Conservation (phyloP, 2,888 invertebrate species). For the Eupithecia dodoneata region DNA sequence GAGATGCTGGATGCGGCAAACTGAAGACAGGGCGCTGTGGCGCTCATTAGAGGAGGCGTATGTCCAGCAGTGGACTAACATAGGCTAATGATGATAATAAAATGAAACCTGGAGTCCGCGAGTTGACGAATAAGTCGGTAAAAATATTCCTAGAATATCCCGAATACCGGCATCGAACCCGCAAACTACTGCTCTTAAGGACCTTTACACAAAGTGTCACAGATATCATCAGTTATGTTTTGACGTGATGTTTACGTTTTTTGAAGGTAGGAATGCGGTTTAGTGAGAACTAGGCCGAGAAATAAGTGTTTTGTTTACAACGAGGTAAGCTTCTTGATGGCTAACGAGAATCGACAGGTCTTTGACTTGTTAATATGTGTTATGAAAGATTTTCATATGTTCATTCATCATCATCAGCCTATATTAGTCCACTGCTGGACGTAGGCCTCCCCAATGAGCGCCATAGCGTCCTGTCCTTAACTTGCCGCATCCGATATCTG, state of each 20-base stretch:
- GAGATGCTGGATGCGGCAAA: no score
- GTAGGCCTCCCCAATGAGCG: no score
- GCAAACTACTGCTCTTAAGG: neutral
- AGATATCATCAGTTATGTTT: neutral
- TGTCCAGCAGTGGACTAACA: no score
- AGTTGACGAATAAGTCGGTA: no score
- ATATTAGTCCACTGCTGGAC: neutral
- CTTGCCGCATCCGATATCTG: no score
- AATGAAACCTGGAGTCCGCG: no score
- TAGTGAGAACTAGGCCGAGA: slow-evolving; percentile 5
- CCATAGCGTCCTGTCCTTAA: no score
- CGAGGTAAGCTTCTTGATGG: neutral
- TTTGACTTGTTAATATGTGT: slow-evolving; percentile 1
- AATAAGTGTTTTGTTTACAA: slow-evolving; percentile 8
- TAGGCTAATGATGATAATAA: no score
- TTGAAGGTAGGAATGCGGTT: neutral
- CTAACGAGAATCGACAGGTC: neutral
- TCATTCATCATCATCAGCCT: neutral
- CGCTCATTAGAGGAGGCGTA: no score
- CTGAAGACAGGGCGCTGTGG: no score
- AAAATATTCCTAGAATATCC: neutral
- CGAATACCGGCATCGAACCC: neutral
- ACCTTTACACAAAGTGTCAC: neutral
- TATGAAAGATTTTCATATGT: no score
- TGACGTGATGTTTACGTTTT: neutral